Base-by-base conservation (phyloP, 1,140 invertebrate genomes). In the Diorhabda sublineata region DNA sequence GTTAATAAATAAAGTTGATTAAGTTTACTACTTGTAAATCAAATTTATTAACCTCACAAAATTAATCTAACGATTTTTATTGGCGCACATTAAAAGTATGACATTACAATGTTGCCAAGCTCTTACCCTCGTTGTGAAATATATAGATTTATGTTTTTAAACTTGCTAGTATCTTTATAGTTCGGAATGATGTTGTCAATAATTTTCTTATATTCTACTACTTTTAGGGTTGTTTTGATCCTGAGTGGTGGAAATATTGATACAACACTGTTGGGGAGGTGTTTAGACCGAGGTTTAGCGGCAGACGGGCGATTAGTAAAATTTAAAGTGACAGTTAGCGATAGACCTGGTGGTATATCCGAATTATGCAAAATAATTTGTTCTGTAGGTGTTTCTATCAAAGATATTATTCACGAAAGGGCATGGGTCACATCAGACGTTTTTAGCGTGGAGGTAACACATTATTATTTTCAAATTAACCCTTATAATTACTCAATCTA, bases 221-320 rank as follows among this genome's bases (percentile, higher is more conserved):
- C 2, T 75, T 79, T 75, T 71, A 93, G 92, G 77, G 92, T 97
- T 6, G 94, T 95, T 1, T 83, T 93, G 44, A 85, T 92, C 45
- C 79, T 97, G 0, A 93, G 92, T 78, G 96, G 96, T 2, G 95
- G 96, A 42, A 98, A 98, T 82, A 97, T 98, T 64, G 95, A 97
- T 77, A 95, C 94, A 3, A 96, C 94, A 0, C 90, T 96, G 0
- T 84, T 98, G 58, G 94, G 95, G 0, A 83, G 95, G 43, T 94
- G 93, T 61, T 83, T 98, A 66, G 96, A 98, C 76, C 84, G 95
- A 61, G 95, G 94, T 41, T 82, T 98, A 75, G 94, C 94, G 3
- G 92, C 90, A 1, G 95, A 97, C 79, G 93, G 94, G 2, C 85
- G 96, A 6, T 82, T 97, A 42, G 83, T 95, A 8, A 92, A 94